These are phyloP conservation scores for Bursaphelenchus okinawaensis DNA, from an alignment of 2,888 invertebrate species.

Conservation along the genomic window DNA sequence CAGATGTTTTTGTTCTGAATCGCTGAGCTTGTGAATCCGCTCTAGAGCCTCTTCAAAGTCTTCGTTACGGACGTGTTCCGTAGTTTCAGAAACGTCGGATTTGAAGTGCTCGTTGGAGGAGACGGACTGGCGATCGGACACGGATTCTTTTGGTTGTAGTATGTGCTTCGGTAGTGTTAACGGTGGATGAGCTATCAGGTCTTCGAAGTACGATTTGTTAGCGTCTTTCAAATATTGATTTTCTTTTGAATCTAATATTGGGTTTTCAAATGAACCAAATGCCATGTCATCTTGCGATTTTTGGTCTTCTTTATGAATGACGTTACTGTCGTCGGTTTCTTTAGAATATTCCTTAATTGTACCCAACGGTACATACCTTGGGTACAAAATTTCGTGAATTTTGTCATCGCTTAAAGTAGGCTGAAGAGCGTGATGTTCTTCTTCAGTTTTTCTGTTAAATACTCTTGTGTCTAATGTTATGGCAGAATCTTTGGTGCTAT, in stretches of 20 bases:
- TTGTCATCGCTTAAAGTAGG: background rate
- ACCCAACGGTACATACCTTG: background rate
- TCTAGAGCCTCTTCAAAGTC: background rate
- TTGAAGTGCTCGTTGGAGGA: background rate
- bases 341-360: background rate
- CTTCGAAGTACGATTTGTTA: background rate
- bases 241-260: no score
- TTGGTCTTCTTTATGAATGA: background rate
- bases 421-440: no score
- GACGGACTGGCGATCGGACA: background rate
- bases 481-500: background rate
- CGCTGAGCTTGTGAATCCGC: background rate
- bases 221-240: no score
- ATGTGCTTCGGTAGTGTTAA: background rate
- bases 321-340: background rate
- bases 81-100: background rate
- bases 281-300: background rate
- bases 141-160: background rate
- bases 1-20: background rate
- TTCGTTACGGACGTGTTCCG: background rate
- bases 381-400: background rate
- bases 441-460: background rate
- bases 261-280: no score
- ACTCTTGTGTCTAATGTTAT: background rate
- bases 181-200: background rate